Evolutionary conservation across 2,888 invertebrate species (phyloP).

Genomic region (Lycia hirtaria): DNA sequence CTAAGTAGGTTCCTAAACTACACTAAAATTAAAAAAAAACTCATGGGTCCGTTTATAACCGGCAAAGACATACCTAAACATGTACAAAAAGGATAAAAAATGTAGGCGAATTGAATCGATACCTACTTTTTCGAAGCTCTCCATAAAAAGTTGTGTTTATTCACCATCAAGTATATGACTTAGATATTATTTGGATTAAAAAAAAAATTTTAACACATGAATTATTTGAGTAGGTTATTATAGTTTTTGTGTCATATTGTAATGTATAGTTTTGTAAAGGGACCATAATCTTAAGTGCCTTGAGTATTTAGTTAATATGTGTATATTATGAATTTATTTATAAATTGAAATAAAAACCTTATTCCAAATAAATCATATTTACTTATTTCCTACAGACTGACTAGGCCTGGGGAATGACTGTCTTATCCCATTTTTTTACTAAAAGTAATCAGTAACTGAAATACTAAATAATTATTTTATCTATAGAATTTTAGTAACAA

Average conservation of each 20-base stretch:
- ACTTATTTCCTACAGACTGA: conserved; percentile 8
- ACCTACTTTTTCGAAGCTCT: too few species aligned
- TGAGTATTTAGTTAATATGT: conserved; percentile 65
- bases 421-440: too few species aligned
- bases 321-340: conserved; percentile 68
- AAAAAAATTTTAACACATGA: conserved; percentile 6
- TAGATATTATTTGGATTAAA: conserved; percentile 14
- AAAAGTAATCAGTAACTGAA: background rate
- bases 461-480: too few species aligned
- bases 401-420: too few species aligned
- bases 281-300: conserved; percentile 83
- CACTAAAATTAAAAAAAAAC: too few species aligned
- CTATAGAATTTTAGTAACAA: too few species aligned
- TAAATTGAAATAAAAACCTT: conserved; percentile 56
- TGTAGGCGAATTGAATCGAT: too few species aligned
- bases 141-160: background rate
- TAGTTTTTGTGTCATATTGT: conserved; percentile 30
- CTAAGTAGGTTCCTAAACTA: too few species aligned
- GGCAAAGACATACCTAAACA: too few species aligned
- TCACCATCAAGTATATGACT: conserved; percentile 2
- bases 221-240: conserved; percentile 4
- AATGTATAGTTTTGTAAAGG: conserved; percentile 47
- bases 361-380: conserved; percentile 47
- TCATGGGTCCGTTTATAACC: too few species aligned
- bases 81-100: too few species aligned